Evolutionary conservation across 2,113 vertebrate species (phyloP), one percentile per base, ranked within the genome.

Genomic region (Hydropotes inermis): DNA sequence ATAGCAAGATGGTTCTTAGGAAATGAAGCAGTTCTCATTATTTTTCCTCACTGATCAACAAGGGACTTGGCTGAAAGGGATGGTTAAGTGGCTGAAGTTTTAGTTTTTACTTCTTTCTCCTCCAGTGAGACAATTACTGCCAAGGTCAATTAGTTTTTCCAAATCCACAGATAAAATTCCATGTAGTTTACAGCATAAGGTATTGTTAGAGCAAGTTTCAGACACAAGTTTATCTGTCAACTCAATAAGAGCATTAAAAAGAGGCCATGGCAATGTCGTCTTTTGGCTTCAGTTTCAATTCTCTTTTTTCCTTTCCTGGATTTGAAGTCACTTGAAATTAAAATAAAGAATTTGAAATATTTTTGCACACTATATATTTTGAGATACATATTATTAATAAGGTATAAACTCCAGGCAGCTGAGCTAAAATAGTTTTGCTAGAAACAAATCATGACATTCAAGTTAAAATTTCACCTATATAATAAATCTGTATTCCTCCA

Each of bases 1-100:
- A 96, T 9, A 93, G 39, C 74, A 96, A 96, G 64, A 95, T 45
- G 47, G 58, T 91, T 88, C 87, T 97, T 91, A 87, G 81, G 87
- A 96, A 96, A 94, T 2, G 45, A 61, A 86, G 55, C 79, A 43
- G 36, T 60, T 95, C 89, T 91, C 94, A 95, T 97, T 97, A 98
- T 92, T 97, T 98, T 92, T 92, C 60, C 54, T 96, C 55, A 74
- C 55, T 39, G 33, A 84, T 98, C 96, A 89, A 60, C 10, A 3
- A 85, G 89, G 57, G 82, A 89, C 67, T 93, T 91, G 50, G 30
- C 82, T 79, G 45, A 89, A 94, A 87, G 21, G 58, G 78, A 39
- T 78, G 45, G 95, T 39, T 91, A 95, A 95, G 76, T 52, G 58
- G 43, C 50, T 96, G 12, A 89, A 95, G 60, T 84, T 98, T 94